Conservation (phyloP, 1,140 invertebrate species). For the Bradysia coprophila region DNA sequence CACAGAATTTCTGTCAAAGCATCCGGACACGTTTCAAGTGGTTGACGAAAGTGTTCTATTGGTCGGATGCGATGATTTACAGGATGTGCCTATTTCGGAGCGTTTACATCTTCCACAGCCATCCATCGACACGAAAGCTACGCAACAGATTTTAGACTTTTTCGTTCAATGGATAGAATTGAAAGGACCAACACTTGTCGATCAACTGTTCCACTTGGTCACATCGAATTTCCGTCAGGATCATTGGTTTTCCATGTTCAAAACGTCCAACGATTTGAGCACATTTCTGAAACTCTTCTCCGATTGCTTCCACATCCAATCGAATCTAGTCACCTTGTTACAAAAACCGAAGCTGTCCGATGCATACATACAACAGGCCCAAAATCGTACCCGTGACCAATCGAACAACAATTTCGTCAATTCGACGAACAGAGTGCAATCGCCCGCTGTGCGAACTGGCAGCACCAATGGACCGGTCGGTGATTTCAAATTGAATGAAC, state of each 20-base stretch:
- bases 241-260: constrained; percentile 65
- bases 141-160: constrained; percentile 56
- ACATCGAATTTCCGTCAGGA: constrained; percentile 58
- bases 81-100: constrained; percentile 31
- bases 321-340: constrained; percentile 67
- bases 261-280: constrained; percentile 64
- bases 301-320: constrained; percentile 76
- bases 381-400: constrained; percentile 19
- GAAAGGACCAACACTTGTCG: constrained; percentile 62
- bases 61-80: constrained; percentile 34
- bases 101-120: constrained; percentile 44
- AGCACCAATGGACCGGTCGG: constrained; percentile 6
- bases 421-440: constrained; percentile 9
- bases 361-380: constrained; percentile 26
- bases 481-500: constrained; percentile 22
- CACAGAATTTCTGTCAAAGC: constrained; percentile 70
- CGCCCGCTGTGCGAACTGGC: constrained; percentile 10
- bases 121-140: constrained; percentile 62
- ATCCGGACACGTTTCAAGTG: constrained; percentile 73
- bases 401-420: constrained; percentile 15
- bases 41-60: constrained; percentile 63
- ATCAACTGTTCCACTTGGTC: constrained; percentile 67
- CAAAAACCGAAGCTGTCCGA: constrained; percentile 45
- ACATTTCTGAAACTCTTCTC: constrained; percentile 81
- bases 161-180: constrained; percentile 56